Evolutionary conservation across 2,888 invertebrate species (phyloP).

Genomic region (Drosophila seclusa): DNA sequence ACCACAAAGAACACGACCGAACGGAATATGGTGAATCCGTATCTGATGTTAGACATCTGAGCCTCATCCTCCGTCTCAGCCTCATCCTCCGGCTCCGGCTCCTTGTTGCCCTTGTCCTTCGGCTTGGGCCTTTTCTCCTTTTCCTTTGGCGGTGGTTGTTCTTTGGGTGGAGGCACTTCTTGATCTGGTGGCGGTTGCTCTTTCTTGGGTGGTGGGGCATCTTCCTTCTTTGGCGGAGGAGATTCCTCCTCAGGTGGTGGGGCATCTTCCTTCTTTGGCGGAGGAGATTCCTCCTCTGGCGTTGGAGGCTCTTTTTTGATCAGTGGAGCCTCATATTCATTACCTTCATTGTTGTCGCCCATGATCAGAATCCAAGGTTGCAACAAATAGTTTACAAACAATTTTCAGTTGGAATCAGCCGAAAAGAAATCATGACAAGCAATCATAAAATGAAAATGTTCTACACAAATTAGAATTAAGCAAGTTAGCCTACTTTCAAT

Average conservation of each 20-base stretch:
- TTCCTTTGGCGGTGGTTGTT: background rate
- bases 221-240: background rate
- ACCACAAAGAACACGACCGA: constrained; percentile 24
- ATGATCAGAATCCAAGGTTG: constrained; percentile 12
- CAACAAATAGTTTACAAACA: background rate
- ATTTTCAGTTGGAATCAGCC: constrained; percentile 6
- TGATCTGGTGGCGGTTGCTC: background rate
- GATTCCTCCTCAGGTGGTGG: background rate
- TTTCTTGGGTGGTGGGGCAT: background rate
- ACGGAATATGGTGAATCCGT: constrained; percentile 23
- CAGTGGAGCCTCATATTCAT: background rate
- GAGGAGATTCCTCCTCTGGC: background rate
- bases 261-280: too few relatives aligned
- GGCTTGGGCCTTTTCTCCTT: background rate
- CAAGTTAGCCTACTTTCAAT: constrained; percentile 30
- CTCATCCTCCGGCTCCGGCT: background rate
- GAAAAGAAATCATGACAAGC: background rate
- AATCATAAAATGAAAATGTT: background rate
- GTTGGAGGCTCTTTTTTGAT: background rate
- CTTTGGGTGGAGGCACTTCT: background rate
- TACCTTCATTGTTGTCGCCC: constrained; percentile 10
- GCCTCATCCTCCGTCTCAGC: background rate
- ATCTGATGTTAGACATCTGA: background rate
- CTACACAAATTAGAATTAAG: background rate
- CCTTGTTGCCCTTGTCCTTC: background rate